Conservation (phyloP, 2,888 invertebrate genomes). For the Heteromyza rotundicornis region DNA sequence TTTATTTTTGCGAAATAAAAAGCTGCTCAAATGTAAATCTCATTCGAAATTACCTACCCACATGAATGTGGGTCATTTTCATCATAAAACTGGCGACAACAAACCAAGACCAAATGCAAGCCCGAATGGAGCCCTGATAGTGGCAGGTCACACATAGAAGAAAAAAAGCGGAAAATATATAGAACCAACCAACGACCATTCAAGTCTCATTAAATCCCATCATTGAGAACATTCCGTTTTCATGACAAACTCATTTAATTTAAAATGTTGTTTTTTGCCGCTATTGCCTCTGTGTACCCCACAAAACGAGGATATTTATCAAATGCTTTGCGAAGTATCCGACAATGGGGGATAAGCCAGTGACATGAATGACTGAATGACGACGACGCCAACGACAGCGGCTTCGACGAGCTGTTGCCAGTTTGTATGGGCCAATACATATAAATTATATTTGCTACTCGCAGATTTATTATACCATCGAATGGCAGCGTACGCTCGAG, state of each 20-base stretch:
- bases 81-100: background rate
- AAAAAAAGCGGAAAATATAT: constrained; percentile 2
- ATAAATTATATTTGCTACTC: constrained; percentile 22
- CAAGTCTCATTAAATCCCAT: constrained; percentile 14
- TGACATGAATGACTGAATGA: too few species aligned
- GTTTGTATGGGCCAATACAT: too few species aligned
- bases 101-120: background rate
- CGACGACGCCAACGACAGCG: too few species aligned
- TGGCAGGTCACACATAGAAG: constrained; percentile 3
- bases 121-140: constrained; percentile 8
- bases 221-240: constrained; percentile 18
- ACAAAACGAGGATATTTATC: constrained; percentile 7
- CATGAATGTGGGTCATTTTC: constrained; percentile 30
- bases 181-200: background rate
- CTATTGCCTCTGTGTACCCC: too few species aligned
- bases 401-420: too few species aligned
- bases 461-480: constrained; percentile 41
- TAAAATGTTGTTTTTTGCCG: constrained; percentile 15
- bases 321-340: background rate
- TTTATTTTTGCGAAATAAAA: too few species aligned
- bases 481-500: constrained; percentile 36
- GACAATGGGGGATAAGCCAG: too few species aligned
- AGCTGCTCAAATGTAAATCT: background rate
- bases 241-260: constrained; percentile 28
- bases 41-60: background rate